Evolutionary conservation across 2,888 invertebrate genomes (phyloP), one percentile per base, ranked within the genome.

Genomic region (Microdon myrmicae): DNA sequence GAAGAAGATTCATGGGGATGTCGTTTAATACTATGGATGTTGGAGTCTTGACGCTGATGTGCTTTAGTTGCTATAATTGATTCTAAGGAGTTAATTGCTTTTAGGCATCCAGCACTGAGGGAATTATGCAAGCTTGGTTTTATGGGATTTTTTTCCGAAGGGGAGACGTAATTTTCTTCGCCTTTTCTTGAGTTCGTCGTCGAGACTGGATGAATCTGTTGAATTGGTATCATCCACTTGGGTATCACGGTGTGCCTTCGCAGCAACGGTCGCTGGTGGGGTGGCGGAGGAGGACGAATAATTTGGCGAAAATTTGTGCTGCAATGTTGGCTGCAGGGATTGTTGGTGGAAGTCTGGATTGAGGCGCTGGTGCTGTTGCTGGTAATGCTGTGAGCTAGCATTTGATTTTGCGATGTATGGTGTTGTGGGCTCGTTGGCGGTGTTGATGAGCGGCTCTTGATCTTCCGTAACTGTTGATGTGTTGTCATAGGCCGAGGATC

Each of bases 161-260:
- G 72, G 72, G 55, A 72, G 71, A 31, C 68, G 72, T 39, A 71
- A 56, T 70, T 72, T 72, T 71, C 72, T 56, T 43, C 71, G 70
- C 60, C 69, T 66, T 29, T 69, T 71, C 54, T 72, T 72, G 67
- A 68, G 58, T 34, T 72, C 71, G 51, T 61, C 72, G 56, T 41
- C 64, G 64, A 64, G 58, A 20, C 61, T 67, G 49, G 67, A 67
- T 29, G 67, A 67, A 59, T 67, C 67, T 47, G 67, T 67, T 67
- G 67, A 64, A 66, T 66, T 64, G 64, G 64, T 64, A 64, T 64
- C 64, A 64, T 64, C 64, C 64, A 64, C 28, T 64, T 64, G 56
- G 64, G 64, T 51, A 64, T 64, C 64, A 64, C 66, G 25, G 66
- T 59, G 51, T 66, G 66, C 28, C 58, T 58, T 25, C 59, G 66